phyloP scores from a whole-genome alignment of 1,140 invertebrate genomes.

The Saccostrea echinata region DNA sequence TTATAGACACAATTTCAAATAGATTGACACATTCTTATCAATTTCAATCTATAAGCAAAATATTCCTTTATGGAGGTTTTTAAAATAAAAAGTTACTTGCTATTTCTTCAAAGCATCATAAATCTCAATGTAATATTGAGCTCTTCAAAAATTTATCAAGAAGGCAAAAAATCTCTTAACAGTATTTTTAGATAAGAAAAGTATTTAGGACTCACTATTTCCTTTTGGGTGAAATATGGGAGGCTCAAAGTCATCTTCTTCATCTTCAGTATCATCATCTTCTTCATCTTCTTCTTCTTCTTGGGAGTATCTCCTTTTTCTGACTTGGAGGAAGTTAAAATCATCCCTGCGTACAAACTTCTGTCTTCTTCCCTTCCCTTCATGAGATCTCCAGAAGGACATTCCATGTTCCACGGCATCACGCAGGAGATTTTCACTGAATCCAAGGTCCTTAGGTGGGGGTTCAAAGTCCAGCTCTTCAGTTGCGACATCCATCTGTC shows the following conservation, averaged over 20 bases:
- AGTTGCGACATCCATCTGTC: slow-evolving; percentile 2
- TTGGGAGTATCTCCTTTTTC: not conserved
- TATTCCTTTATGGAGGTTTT: no score
- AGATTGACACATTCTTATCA: no score
- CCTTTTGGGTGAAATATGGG: slow-evolving; percentile 54
- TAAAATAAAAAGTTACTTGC: no score
- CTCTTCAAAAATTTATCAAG: no score
- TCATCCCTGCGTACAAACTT: slow-evolving; percentile 47
- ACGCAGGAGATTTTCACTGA: slow-evolving; percentile 44
- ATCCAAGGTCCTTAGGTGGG: slow-evolving; percentile 37
- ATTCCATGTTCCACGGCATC: slow-evolving; percentile 46
- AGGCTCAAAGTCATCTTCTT: slow-evolving; percentile 62
- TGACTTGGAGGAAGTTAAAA: not conserved
- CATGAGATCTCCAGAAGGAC: slow-evolving; percentile 53
- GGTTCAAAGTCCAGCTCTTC: slow-evolving; percentile 48
- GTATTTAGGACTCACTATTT: not conserved
- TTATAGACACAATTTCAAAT: no score
- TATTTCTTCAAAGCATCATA: no score
- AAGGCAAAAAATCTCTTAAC: no score
- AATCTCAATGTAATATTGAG: no score
- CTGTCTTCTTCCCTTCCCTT: slow-evolving; percentile 47
- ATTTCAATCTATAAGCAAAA: no score
- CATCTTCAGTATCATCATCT: slow-evolving; percentile 23
- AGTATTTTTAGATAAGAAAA: no score
- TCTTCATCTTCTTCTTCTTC: slow-evolving; percentile 49